Percentiles rank a stretch among this genome's conserved stretches.
Conservation (phyloP, 2,797 vertebrate species). For the Paramormyrops hopkinsi region DNA sequence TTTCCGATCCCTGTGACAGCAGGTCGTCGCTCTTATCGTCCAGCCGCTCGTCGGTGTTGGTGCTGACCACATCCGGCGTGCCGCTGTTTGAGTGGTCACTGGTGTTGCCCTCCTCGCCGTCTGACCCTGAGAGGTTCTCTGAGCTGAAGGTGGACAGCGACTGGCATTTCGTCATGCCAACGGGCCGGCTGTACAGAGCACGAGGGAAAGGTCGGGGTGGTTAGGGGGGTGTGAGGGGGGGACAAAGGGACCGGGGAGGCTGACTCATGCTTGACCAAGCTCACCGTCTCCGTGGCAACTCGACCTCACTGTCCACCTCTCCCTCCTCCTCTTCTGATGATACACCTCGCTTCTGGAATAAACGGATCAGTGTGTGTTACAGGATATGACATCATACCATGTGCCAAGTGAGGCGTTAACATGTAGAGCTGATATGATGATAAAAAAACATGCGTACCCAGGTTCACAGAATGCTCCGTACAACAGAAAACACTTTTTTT, state of each 20-base stretch:
- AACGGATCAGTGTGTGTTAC: not conserved
- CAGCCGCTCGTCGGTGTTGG: slow-evolving; percentile 86
- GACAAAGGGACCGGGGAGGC: not conserved
- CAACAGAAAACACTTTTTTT: not conserved
- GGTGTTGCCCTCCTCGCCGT: slow-evolving; percentile 88
- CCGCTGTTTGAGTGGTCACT: slow-evolving; percentile 90
- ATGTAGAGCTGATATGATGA: not conserved
- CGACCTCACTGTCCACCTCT: slow-evolving; percentile 91
- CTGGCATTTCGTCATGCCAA: slow-evolving; percentile 83
- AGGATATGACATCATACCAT: not conserved
- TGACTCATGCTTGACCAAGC: slow-evolving; percentile 31
- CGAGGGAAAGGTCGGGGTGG: not conserved
- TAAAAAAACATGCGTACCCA: not conserved
- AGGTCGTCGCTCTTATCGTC: slow-evolving; percentile 84
- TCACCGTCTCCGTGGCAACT: slow-evolving; percentile 81
- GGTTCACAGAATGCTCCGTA: not conserved
- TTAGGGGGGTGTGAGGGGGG: not conserved
- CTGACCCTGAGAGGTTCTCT: slow-evolving; percentile 82
- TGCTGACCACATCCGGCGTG: slow-evolving; percentile 89
- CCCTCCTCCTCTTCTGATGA: slow-evolving; percentile 93
- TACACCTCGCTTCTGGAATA: slow-evolving; percentile 70
- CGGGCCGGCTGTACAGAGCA: slow-evolving; percentile 63
- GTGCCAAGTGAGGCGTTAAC: not conserved
- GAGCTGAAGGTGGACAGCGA: slow-evolving; percentile 92
- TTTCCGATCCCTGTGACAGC: slow-evolving; percentile 86